These are phyloP conservation scores for Lepidothrix coronata DNA, from an alignment of 2,113 vertebrate species.

Conservation along the genomic window DNA sequence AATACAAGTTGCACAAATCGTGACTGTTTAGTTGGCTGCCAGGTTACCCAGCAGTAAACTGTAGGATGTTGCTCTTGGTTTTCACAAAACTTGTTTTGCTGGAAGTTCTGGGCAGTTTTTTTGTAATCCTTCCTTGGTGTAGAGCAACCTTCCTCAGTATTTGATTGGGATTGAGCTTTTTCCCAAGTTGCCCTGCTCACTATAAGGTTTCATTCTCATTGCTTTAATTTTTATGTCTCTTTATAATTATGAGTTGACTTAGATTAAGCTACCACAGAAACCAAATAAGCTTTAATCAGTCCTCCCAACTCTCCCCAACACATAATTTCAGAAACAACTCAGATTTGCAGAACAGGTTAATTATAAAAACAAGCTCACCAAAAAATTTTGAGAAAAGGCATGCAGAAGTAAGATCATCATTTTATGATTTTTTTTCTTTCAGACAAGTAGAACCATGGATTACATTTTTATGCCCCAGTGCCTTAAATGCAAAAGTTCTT, in stretches of 20 bases:
- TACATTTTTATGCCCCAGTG: not conserved
- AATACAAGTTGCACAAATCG: not conserved
- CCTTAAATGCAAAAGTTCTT: not conserved
- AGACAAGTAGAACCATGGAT: not conserved
- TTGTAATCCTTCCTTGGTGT: not conserved
- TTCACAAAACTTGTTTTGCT: not conserved
- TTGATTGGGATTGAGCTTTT: accelerated
- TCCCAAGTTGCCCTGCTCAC: not conserved
- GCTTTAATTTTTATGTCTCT: not conserved
- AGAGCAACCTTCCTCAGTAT: not conserved
- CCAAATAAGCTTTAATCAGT: not conserved
- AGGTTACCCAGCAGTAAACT: not conserved
- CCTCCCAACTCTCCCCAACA: not conserved
- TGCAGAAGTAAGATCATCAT: not conserved
- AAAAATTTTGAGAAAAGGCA: not conserved
- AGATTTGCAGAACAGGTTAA: not conserved
- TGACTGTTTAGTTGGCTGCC: not conserved
- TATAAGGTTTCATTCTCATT: not conserved
- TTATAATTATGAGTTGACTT: not conserved
- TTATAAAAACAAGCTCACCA: not conserved
- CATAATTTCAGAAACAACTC: not conserved
- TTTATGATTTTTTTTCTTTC: not conserved
- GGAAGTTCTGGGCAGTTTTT: not conserved
- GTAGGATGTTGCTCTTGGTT: not conserved
- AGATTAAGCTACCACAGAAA: not conserved